These are phyloP conservation scores for Sorex maritimensis DNA, from an alignment of 2,797 vertebrate genomes.

Conservation along the genomic window DNA sequence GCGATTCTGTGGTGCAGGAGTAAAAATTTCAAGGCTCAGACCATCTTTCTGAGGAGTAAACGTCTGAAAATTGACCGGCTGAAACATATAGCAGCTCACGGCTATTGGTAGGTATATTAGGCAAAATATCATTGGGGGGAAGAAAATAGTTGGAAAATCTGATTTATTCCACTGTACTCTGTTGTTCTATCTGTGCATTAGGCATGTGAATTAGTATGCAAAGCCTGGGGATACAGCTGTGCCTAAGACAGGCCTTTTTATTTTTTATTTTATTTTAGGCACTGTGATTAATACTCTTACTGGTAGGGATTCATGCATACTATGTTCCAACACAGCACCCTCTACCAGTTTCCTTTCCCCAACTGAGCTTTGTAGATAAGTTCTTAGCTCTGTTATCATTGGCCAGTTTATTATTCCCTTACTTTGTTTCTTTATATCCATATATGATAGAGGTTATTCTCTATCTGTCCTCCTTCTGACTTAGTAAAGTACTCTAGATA, in stretches of 20 bases:
- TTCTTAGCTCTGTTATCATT: no score
- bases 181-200: not conserved
- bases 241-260: not conserved
- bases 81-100: constrained; percentile 90
- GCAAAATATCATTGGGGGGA: not conserved
- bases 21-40: constrained; percentile 86
- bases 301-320: no score
- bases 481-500: no score
- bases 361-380: no score
- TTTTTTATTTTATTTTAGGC: no score
- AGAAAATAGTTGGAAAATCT: constrained; percentile 14
- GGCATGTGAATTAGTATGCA: not conserved
- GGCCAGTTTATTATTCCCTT: no score
- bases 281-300: no score
- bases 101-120: constrained; percentile 88
- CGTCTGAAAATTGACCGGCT: constrained; percentile 90
- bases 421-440: no score
- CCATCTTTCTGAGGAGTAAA: constrained; percentile 89
- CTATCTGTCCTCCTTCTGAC: no score
- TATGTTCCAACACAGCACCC: no score
- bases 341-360: no score
- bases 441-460: no score
- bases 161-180: not conserved
- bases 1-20: constrained; percentile 89
- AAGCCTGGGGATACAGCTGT: not conserved